phyloP scores from a whole-genome alignment of 2,113 vertebrate genomes.

The Panurus biarmicus region DNA sequence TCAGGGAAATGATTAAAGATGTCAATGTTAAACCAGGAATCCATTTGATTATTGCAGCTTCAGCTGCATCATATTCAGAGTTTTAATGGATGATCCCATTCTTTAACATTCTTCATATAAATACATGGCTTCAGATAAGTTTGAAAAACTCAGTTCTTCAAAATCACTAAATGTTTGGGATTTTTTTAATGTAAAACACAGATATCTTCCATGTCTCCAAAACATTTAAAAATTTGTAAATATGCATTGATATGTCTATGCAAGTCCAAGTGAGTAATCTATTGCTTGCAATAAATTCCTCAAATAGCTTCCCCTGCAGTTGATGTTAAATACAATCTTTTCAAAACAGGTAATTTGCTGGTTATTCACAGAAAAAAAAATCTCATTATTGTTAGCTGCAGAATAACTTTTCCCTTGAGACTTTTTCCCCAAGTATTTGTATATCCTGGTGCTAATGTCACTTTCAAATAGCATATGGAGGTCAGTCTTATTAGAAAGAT shows the following conservation, averaged over 20 bases:
- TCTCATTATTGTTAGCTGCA: background rate
- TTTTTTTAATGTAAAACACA: background rate
- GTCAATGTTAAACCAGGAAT: background rate
- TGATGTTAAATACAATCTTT: background rate
- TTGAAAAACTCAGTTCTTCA: background rate
- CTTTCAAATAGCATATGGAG: background rate
- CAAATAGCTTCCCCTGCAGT: background rate
- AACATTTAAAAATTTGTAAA: background rate
- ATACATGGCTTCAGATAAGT: background rate
- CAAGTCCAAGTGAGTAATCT: background rate
- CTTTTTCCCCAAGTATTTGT: background rate
- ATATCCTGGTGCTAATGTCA: background rate
- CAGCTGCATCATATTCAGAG: background rate
- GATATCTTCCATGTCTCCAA: background rate
- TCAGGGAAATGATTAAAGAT: background rate
- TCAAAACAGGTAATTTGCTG: background rate
- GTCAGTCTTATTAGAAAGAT: background rate
- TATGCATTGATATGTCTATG: background rate
- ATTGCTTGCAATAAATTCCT: background rate
- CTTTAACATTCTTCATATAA: background rate
- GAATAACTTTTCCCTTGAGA: background rate
- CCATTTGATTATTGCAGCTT: background rate
- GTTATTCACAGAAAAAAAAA: background rate
- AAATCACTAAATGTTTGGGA: background rate
- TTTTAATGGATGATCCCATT: background rate